These are phyloP conservation scores for Pseudomyrmex cubaensis DNA, from an alignment of 1,140 invertebrate species.

Conservation along the genomic window DNA sequence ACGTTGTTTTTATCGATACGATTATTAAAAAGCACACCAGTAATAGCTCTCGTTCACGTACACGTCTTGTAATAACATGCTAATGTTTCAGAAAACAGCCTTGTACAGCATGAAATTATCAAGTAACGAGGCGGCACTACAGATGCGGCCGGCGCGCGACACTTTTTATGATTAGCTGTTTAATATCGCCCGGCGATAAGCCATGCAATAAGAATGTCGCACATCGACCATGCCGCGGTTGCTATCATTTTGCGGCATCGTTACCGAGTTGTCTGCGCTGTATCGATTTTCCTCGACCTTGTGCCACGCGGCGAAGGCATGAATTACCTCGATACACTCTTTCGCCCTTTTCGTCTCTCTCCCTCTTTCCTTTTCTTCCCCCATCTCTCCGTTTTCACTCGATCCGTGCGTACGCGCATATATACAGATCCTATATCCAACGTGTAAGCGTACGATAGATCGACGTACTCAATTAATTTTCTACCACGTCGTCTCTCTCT, in stretches of 20 bases:
- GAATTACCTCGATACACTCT: constrained; percentile 75
- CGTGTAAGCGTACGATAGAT: neutral
- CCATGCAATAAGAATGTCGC: constrained; percentile 65
- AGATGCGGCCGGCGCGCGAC: neutral
- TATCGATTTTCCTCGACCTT: constrained; percentile 83
- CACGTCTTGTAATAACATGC: too few species aligned
- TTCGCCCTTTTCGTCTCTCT: constrained; percentile 41
- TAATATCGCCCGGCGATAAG: constrained; percentile 51
- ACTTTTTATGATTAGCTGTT: constrained; percentile 28
- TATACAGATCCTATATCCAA: neutral
- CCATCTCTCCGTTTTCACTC: neutral
- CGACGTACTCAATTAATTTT: constrained; percentile 44
- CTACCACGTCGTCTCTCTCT: neutral
- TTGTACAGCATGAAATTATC: neutral
- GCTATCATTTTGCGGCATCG: constrained; percentile 73
- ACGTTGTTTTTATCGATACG: constrained; percentile 5
- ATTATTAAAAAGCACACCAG: neutral
- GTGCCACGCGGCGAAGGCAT: constrained; percentile 61
- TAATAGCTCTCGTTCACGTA: neutral
- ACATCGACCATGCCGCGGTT: constrained; percentile 34
- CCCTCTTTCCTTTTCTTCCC: neutral
- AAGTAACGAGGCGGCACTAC: neutral
- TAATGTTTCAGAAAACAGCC: neutral
- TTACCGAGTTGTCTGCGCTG: constrained; percentile 78
- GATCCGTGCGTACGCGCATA: neutral